phyloP scores from a whole-genome alignment of 2,113 vertebrate species.

The Pangasianodon gigas region DNA sequence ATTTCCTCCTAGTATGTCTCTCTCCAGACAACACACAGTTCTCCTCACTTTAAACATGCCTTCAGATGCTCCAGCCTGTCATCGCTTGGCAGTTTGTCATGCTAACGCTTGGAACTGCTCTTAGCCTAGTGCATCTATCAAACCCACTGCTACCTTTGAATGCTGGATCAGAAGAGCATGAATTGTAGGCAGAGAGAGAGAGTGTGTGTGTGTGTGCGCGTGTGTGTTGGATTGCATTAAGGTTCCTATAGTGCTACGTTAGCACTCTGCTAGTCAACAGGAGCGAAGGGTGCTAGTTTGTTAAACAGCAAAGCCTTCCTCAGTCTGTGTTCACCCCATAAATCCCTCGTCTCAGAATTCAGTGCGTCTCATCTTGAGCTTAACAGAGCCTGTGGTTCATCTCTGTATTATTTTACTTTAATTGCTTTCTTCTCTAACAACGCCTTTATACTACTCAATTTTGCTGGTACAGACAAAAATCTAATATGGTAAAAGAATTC shows the following conservation, averaged over 20 bases:
- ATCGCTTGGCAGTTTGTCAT: slow-evolving; percentile 86
- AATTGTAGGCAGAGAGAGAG: slow-evolving; percentile 43
- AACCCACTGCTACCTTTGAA: slow-evolving; percentile 84
- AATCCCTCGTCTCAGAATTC: slow-evolving; percentile 68
- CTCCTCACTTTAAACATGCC: slow-evolving; percentile 75
- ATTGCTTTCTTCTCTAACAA: background rate
- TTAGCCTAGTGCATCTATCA: slow-evolving; percentile 86
- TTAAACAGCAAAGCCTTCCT: slow-evolving; percentile 80
- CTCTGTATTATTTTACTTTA: slow-evolving; percentile 36
- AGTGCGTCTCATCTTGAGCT: slow-evolving; percentile 62
- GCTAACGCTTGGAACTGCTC: slow-evolving; percentile 86
- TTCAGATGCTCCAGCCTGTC: slow-evolving; percentile 86
- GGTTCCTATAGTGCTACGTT: slow-evolving; percentile 84
- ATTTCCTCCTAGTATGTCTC: slow-evolving; percentile 85
- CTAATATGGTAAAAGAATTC: background rate
- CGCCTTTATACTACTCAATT: background rate
- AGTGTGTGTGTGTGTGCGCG: slow-evolving; percentile 59
- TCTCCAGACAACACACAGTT: slow-evolving; percentile 82
- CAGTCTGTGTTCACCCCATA: slow-evolving; percentile 65
- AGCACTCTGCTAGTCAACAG: slow-evolving; percentile 83
- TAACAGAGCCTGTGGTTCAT: slow-evolving; percentile 64
- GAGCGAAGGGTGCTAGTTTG: slow-evolving; percentile 73
- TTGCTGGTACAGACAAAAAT: background rate
- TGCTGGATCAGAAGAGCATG: slow-evolving; percentile 71
- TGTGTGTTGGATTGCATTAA: slow-evolving; percentile 87